Evolutionary conservation across 2,888 invertebrate genomes (phyloP).

Genomic region (Parelbella ahira): DNA sequence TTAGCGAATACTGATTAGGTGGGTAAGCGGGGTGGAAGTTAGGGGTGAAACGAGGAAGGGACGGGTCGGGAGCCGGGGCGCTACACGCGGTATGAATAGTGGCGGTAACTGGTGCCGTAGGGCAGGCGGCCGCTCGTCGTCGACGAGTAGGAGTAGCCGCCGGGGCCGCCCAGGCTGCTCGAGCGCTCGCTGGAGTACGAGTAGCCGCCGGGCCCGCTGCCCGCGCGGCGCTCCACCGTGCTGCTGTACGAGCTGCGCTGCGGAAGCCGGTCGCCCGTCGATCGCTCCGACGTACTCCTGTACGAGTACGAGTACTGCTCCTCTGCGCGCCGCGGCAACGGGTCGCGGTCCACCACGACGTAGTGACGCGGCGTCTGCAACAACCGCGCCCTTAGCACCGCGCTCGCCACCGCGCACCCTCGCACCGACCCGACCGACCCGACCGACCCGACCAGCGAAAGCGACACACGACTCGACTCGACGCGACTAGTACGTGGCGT

Average conservation of each 20-base stretch:
- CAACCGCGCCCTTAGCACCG: constrained; percentile 66
- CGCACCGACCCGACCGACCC: constrained; percentile 44
- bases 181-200: constrained; percentile 87
- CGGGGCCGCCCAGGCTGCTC: constrained; percentile 87
- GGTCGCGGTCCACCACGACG: constrained; percentile 91
- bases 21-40: constrained; percentile 40
- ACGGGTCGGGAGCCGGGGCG: constrained; percentile 49
- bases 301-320: constrained; percentile 93
- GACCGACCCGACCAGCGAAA: constrained; percentile 64
- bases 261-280: constrained; percentile 73
- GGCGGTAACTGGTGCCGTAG: constrained; percentile 90
- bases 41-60: constrained; percentile 37
- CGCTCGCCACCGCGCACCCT: constrained; percentile 43
- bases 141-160: constrained; percentile 92
- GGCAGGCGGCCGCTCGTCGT: constrained; percentile 89
- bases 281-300: constrained; percentile 82
- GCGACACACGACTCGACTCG: constrained; percentile 59
- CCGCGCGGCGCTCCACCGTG: constrained; percentile 84
- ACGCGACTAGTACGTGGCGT: constrained; percentile 63
- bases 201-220: constrained; percentile 88
- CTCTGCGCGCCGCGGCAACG: constrained; percentile 85
- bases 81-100: constrained; percentile 93
- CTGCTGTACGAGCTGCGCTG: constrained; percentile 84
- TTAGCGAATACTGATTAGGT: constrained; percentile 76
- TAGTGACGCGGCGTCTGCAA: constrained; percentile 93